Base-by-base conservation (phyloP, 2,797 vertebrate species). In the Sebastolobus altivelis region DNA sequence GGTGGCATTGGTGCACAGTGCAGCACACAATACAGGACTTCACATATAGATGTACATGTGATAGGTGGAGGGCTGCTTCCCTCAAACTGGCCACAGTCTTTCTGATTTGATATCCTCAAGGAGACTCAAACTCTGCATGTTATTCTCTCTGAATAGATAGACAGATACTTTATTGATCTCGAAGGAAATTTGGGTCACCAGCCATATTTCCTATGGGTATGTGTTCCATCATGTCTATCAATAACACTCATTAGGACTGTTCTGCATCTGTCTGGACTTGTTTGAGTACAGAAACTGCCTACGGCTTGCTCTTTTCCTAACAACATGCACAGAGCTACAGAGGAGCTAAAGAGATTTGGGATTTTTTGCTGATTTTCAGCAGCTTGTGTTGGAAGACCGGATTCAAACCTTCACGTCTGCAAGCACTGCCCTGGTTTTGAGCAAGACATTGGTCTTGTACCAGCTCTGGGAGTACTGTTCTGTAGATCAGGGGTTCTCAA, bases 191-290 rank as follows among this genome's bases (percentile, higher is more conserved):
- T 25, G 14, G 70, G 52, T 35, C 61, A n/a, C 5, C 25, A 4
- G 35, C 16, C 31, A 9, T 65, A 27, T 40, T 79, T 65, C 56
- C 33, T 54, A 0, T 11, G 8, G 58, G 62, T 65, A 52, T 83
- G 77, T 75, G 83, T 88, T 75, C 40, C 37, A n/a, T 86, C 83
- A 62, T 2, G 59, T 85, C 52, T 60, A 52, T 82, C 46, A 58
- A 8, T 72, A 14, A 63, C 62, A 38, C 43, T 77, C 33, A 37
- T 71, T n/a, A 71, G 20, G 8, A 33, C 55, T 31, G 20, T 43
- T 69, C 46, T 40, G 4, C 27, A 18, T 73, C 69, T 80, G 88
- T 85, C 79, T 73, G 10, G 85, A 83, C 88, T 86, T 87, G 89
- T 86, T 81, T 56, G 3, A 52, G 58, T 55, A 18, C 52, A 52